These are phyloP conservation scores for Ursus arctos DNA, from an alignment of 2,113 vertebrate species.

Conservation along the genomic window DNA sequence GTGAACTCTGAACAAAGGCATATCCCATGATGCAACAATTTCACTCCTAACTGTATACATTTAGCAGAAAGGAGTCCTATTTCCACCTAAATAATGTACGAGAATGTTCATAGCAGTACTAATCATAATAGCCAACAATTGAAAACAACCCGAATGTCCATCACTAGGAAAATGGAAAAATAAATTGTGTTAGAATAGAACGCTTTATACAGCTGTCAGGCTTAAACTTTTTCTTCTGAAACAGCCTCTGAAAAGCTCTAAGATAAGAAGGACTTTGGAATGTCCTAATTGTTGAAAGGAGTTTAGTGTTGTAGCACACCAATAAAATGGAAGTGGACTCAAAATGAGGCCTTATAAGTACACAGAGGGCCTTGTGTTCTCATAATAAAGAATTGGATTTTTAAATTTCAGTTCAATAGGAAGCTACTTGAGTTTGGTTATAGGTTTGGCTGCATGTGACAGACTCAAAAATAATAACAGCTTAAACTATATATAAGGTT, in stretches of 20 bases:
- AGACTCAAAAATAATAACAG: neutral
- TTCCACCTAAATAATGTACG: neutral
- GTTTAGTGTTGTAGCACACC: neutral
- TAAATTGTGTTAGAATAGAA: neutral
- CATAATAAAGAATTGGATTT: neutral
- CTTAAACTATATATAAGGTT: neutral
- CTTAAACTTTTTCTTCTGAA: conserved; percentile 5
- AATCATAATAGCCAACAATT: neutral
- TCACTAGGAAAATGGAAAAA: neutral
- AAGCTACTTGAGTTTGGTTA: neutral
- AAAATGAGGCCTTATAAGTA: neutral
- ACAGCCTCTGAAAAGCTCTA: neutral
- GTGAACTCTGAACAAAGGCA: neutral
- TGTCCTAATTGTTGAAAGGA: neutral
- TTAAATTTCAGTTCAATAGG: neutral
- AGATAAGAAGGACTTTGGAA: neutral
- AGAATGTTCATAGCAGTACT: neutral
- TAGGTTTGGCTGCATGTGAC: neutral
- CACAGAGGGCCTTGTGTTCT: neutral
- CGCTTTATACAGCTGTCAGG: neutral
- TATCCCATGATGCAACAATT: neutral
- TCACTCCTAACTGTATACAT: neutral
- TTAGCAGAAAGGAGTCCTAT: neutral
- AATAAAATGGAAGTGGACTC: neutral
- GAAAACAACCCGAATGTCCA: neutral